These are phyloP conservation scores for Pachydiplax longipennis DNA, from an alignment of 2,888 invertebrate genomes.

Conservation along the genomic window DNA sequence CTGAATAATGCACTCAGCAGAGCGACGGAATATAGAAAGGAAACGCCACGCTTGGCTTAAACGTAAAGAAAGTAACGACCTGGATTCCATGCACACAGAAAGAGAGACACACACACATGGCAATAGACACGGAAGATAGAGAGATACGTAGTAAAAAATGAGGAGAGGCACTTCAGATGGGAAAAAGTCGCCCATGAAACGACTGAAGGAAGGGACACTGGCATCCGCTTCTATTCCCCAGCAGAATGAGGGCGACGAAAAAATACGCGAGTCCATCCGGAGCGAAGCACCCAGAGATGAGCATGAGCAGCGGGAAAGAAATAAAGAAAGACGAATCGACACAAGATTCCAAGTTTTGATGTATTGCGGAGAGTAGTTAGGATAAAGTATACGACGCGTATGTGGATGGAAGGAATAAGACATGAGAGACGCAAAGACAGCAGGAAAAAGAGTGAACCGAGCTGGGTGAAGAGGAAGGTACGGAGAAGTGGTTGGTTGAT, in stretches of 20 bases:
- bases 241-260: not conserved
- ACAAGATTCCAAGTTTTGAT: not conserved
- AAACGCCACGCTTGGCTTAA: not conserved
- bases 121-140: not conserved
- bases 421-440: not conserved
- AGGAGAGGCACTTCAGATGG: not conserved
- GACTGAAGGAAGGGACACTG: not conserved
- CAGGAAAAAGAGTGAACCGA: not conserved
- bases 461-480: not conserved
- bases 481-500: not conserved
- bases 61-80: not conserved
- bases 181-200: not conserved
- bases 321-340: not conserved
- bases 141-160: not conserved
- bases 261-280: not conserved
- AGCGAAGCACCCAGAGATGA: not conserved
- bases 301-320: not conserved
- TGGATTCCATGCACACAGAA: not conserved
- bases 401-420: not conserved
- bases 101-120: not conserved
- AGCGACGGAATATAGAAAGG: not conserved
- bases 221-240: not conserved
- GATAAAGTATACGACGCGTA: not conserved
- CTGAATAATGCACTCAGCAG: not conserved
- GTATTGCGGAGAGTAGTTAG: not conserved